Evolutionary conservation across 2,888 invertebrate species (phyloP), one percentile per base, ranked within the genome.

Genomic region (Dryomyza anilis): DNA sequence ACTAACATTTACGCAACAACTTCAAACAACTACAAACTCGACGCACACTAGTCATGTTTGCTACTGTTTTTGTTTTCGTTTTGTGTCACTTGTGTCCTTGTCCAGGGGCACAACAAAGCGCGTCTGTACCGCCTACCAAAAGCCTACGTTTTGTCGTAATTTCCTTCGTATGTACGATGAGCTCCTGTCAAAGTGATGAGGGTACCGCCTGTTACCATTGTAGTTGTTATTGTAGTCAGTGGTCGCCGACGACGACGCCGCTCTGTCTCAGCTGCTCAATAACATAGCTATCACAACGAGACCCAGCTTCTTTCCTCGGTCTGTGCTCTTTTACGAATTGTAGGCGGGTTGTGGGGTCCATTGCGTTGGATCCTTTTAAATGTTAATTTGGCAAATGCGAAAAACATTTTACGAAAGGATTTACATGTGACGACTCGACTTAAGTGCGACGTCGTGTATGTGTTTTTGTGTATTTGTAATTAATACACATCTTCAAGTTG

Each of bases 371-470:
- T 23, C 33, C 48, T 45, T 60, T 60, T 48, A 60, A 46, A 60
- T 60, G 60, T 60, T 60, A 60, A 60, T 60, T 60, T 60, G 46
- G 50, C 33, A 60, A 60, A 60, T 60, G 48, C 25, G 60, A 14
- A 60, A 59, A 60, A 50, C 60, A 60, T 60, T 60, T 60, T 60
- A 25, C 60, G 23, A 48, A 60, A 60, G 19, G 60, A 46, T 36
- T 48, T 33, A n/a, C 39, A 27, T 8, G 39, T 12, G 14, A 23
- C 16, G 56, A 14, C 23, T 30, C 1, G 16, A 30, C 12, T 16
- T 39, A 16, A n/a, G 19, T 39, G 36, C 16, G n/a, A 10, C 8
- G 3, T 12, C 21, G 19, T 16, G 45, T 27, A 14, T 58, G 46
- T 30, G 60, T 45, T 10, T 61, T 16, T 53, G 30, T 62, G 53